Base-by-base conservation (phyloP, 1,140 invertebrate species). In the Phenacoccus solenopsis region DNA sequence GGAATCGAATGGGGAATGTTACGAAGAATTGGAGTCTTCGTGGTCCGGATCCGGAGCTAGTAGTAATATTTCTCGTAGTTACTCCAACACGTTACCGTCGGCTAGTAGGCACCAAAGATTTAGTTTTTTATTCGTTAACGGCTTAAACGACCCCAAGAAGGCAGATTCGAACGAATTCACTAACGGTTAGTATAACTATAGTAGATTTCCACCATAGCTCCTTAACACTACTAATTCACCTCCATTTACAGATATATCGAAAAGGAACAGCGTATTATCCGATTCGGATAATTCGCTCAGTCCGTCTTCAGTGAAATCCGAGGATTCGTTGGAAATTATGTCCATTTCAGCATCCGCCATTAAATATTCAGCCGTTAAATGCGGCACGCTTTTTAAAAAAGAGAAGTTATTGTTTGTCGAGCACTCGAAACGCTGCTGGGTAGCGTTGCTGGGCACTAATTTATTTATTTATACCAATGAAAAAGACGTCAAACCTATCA, bases 361-460 rank as follows among this genome's bases (percentile, higher is more conserved):
- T 25, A 72, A 71, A 16, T 74, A 74, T 22, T 71, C 72, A 12
- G 73, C 73, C 10, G 67, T 70, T 27, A 74, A 74, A 57, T 72
- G 69, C 69, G 73, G 73, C 0, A 1, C 32, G 7, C 61, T 74
- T 20, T 25, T 49, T 16, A 68, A 72, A 20, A 73, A 71, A 28
- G 73, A 74, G 38, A 73, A 73, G 28, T 68, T 73, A 28, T 35
- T 74, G 21, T 73, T 73, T 28, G 67, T 74, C 20, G 73, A 74
- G n/a, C 71, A 73, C 27, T 68, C 69, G n/a, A 71, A 70, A 35
- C 70, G 71, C 16, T 73, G 70, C 22, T 74, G 73, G 73, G 73
- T 67, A 4, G 73, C 71, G 2, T 35, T 74, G 16, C 22, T 74
- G 24, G 70, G 71, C 7, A 69, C 70, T 12, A 69, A 69, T 4